These are phyloP conservation scores for Zosterops hypoxanthus DNA, from an alignment of 2,113 vertebrate genomes.

Conservation along the genomic window DNA sequence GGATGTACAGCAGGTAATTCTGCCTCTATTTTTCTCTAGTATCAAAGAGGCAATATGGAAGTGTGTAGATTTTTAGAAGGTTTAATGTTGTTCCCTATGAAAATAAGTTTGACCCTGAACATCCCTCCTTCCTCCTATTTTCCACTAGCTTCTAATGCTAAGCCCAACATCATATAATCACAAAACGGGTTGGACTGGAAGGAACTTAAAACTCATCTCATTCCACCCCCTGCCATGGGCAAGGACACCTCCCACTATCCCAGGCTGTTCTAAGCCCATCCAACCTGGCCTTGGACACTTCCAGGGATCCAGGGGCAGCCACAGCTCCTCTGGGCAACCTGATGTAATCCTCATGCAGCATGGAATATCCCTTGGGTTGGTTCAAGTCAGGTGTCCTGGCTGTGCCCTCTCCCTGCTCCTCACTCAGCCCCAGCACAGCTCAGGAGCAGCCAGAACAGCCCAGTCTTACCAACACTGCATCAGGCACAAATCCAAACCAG, in stretches of 20 bases:
- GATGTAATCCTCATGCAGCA: neutral
- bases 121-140: neutral
- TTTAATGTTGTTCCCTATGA: neutral
- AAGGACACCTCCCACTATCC: neutral
- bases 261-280: neutral
- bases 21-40: neutral
- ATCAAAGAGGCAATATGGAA: neutral
- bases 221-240: neutral
- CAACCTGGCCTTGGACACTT: rapidly evolving
- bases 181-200: neutral
- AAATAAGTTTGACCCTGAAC: neutral
- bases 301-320: neutral
- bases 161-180: neutral
- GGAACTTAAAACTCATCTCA: neutral
- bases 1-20: neutral
- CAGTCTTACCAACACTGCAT: neutral
- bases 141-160: neutral
- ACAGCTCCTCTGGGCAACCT: neutral
- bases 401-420: neutral
- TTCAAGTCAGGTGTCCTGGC: neutral
- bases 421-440: neutral
- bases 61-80: neutral
- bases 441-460: neutral
- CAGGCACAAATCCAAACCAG: neutral
- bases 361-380: neutral